Evolutionary conservation across 2,113 vertebrate genomes (phyloP), one percentile per base, ranked within the genome.

Genomic region (Megatriorchis doriae): DNA sequence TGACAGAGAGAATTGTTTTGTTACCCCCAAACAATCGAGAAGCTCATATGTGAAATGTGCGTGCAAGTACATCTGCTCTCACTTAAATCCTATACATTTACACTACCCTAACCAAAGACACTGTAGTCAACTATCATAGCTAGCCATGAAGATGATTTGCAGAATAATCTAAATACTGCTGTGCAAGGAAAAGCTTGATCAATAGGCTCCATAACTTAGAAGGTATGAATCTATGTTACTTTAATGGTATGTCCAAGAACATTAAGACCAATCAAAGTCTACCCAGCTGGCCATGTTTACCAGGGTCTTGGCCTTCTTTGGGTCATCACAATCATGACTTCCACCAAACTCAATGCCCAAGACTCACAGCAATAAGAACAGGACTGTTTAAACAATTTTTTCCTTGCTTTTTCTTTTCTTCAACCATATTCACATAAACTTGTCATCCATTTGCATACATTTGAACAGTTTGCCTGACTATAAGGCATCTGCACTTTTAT

Each of bases 401-500:
- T 5, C 25, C 61, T 68, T 40, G 14, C 21, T 59, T 89, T 90
- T 91, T 53, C 27, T 75, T 86, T 94, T 73, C 70, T 88, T 29
- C 25, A 86, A 65, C 36, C 14, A 59, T 67, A 81, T 81, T 92
- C 94, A 77, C 94, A 95, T 96, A 94, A 97, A 97, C 90, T 94
- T 97, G 88, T 77, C 68, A 92, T 11, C 73, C 73, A 97, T 96
- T 97, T 98, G 94, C 97, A 97, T 97, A 81, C 72, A 96, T 97
- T 85, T 90, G 94, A 96, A 80, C 91, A 87, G 72, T 63, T 55
- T 94, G 95, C 68, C 88, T 90, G 71, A 72, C 79, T 96, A 90
- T 70, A 62, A 90, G 92, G 94, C 97, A 98, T 97, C 96, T 98
- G 97, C 91, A 96, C 77, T 94, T 97, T 96, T 96, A 97, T 68